phyloP scores from a whole-genome alignment of 2,113 vertebrate genomes.

The Anoura caudifer region DNA sequence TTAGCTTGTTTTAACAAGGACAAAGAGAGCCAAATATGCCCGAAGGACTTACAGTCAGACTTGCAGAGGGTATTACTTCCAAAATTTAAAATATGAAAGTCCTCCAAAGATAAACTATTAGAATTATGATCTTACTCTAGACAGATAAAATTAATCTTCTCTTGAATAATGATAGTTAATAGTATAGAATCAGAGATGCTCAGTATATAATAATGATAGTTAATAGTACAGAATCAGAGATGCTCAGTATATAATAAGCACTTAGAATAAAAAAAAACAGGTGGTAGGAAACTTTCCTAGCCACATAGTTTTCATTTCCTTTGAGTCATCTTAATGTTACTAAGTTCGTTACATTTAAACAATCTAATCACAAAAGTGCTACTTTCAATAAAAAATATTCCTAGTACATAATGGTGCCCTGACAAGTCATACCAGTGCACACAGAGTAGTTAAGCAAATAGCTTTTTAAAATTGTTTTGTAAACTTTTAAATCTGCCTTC shows the following conservation, averaged over 20 bases:
- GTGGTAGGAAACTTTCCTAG: neutral
- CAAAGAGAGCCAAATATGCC: neutral
- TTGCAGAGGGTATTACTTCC: neutral
- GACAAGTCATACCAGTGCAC: neutral
- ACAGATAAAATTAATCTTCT: neutral
- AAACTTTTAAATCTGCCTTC: conserved; percentile 7
- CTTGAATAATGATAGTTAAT: neutral
- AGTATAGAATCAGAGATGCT: neutral
- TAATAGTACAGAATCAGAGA: neutral
- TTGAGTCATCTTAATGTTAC: neutral
- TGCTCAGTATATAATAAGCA: neutral
- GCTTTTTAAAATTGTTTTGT: neutral
- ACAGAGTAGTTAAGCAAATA: neutral
- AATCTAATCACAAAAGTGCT: neutral
- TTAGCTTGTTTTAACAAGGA: conserved; percentile 33
- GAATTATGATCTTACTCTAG: neutral
- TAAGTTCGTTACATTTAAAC: neutral
- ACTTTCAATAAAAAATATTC: neutral
- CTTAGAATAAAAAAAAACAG: neutral
- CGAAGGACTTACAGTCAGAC: neutral
- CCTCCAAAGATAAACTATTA: neutral
- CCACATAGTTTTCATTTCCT: neutral
- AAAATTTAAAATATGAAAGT: conserved; percentile 22
- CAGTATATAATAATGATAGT: neutral
- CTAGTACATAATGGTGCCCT: neutral